These are phyloP conservation scores for Lophotis ruficrista DNA, from an alignment of 2,113 vertebrate genomes.

Conservation along the genomic window DNA sequence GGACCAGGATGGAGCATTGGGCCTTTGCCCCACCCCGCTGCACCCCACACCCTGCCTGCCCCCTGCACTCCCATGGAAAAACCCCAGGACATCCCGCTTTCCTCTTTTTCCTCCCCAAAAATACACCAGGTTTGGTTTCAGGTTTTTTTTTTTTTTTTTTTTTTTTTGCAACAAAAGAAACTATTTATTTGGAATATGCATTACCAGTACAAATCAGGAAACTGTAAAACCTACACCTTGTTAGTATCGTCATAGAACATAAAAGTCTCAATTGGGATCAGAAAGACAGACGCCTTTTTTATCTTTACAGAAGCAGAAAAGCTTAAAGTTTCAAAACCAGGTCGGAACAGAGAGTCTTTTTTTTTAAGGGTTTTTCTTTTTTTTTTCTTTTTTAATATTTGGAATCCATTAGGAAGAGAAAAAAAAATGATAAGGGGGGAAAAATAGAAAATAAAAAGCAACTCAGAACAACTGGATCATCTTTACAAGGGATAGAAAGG, in stretches of 20 bases:
- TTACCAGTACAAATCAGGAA: conserved; percentile 97
- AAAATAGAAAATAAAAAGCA: conserved; percentile 48
- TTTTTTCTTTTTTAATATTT: conserved; percentile 71
- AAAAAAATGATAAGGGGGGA: conserved; percentile 7
- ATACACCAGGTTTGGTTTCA: conserved; percentile 32
- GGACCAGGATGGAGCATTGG: not conserved
- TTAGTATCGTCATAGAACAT: conserved; percentile 90
- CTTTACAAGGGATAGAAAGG: conserved; percentile 64
- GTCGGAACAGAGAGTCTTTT: conserved; percentile 82
- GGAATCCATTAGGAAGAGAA: conserved; percentile 72
- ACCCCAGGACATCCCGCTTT: rapidly evolving
- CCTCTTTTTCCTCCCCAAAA: conserved; percentile 79
- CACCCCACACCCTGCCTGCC: not conserved
- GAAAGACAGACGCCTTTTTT: conserved; percentile 86
- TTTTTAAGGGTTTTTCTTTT: not conserved
- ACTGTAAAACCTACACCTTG: conserved; percentile 92
- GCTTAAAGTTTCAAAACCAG: conserved; percentile 86
- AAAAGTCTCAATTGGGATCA: conserved; percentile 79
- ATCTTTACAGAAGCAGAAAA: conserved; percentile 87
- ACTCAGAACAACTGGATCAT: conserved; percentile 49
- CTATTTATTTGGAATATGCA: conserved; percentile 97
- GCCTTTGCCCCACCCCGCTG: not conserved
- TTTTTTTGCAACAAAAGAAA: conserved; percentile 91
- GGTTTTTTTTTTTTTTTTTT: not conserved
- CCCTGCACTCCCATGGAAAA: not conserved